Conservation (phyloP, 1,140 invertebrate genomes). For the Listronotus oregonensis region DNA sequence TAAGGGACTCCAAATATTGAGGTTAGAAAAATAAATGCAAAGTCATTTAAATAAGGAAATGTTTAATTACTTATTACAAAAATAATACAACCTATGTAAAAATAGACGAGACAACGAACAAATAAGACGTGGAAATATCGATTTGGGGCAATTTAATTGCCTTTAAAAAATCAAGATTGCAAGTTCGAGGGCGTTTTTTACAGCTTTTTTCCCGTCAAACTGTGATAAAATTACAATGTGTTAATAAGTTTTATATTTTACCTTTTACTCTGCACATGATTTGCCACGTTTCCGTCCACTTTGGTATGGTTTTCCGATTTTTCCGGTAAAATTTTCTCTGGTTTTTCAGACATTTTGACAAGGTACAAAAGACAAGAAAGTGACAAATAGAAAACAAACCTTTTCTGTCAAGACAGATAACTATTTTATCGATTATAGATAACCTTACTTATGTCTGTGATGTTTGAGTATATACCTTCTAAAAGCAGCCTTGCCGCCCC, state of each 20-base stretch:
- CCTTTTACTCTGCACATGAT: slow-evolving; percentile 31
- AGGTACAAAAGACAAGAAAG: too few relatives aligned
- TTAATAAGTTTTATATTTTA: not conserved
- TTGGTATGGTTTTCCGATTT: slow-evolving; percentile 26
- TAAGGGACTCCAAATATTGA: slow-evolving; percentile 5
- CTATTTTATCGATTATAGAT: too few relatives aligned
- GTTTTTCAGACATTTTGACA: slow-evolving; percentile 22
- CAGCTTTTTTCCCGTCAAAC: not conserved
- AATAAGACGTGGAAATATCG: slow-evolving; percentile 1
- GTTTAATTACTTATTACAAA: slow-evolving; percentile 1
- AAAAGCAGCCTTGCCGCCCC: too few relatives aligned
- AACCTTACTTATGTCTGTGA: too few relatives aligned
- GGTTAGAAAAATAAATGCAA: slow-evolving; percentile 6
- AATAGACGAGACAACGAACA: not conserved
- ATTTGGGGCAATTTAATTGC: slow-evolving; percentile 6
- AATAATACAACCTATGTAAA: not conserved
- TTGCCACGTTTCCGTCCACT: slow-evolving; percentile 32
- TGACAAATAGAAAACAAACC: too few relatives aligned
- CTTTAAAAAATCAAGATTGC: slow-evolving; percentile 8
- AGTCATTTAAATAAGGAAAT: slow-evolving; percentile 2
- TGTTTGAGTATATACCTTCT: too few relatives aligned
- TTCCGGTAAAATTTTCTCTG: slow-evolving; percentile 29
- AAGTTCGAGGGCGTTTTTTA: not conserved
- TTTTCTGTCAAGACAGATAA: too few relatives aligned
- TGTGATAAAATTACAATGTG: not conserved